phyloP scores from a whole-genome alignment of 2,797 vertebrate genomes.

The Mormyrus hasselquistii region DNA sequence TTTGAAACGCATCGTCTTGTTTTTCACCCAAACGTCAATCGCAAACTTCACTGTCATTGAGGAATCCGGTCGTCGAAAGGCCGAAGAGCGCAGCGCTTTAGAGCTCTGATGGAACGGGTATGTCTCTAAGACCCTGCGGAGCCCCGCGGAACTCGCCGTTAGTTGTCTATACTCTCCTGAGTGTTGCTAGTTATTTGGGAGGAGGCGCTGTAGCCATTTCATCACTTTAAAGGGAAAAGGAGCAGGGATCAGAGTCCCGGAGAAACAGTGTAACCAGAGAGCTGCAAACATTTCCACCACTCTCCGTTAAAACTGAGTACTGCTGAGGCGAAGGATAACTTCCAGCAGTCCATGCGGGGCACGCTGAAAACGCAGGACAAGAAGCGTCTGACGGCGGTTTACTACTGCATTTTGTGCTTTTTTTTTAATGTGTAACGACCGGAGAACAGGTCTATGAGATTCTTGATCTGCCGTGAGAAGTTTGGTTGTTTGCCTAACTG shows the following conservation, averaged over 20 bases:
- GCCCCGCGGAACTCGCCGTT: slow-evolving; percentile 51
- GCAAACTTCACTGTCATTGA: neutral
- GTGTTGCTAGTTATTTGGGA: slow-evolving; percentile 68
- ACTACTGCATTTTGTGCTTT: slow-evolving; percentile 21
- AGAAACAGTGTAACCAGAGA: slow-evolving; percentile 49
- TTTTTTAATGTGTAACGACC: slow-evolving; percentile 44
- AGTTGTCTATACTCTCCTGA: slow-evolving; percentile 62
- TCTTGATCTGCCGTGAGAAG: slow-evolving; percentile 52
- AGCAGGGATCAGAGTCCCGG: slow-evolving; percentile 53
- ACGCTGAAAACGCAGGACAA: slow-evolving; percentile 47
- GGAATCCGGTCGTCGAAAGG: neutral
- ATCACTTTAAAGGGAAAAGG: slow-evolving; percentile 61
- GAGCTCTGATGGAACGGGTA: slow-evolving; percentile 17
- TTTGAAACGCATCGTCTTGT: neutral
- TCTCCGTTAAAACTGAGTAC: slow-evolving; percentile 43
- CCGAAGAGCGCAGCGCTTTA: neutral
- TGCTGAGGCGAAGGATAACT: slow-evolving; percentile 49
- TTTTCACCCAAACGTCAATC: neutral
- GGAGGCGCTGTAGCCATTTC: slow-evolving; percentile 69
- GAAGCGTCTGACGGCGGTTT: slow-evolving; percentile 22
- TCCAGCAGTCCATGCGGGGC: slow-evolving; percentile 57
- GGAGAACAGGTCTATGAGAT: slow-evolving; percentile 63
- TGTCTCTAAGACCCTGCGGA: slow-evolving; percentile 71
- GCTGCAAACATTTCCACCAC: slow-evolving; percentile 47
- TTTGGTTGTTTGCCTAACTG: slow-evolving; percentile 64